Conservation (phyloP, 64 coral and sea anemone genomes). For the Montipora foliosa region DNA sequence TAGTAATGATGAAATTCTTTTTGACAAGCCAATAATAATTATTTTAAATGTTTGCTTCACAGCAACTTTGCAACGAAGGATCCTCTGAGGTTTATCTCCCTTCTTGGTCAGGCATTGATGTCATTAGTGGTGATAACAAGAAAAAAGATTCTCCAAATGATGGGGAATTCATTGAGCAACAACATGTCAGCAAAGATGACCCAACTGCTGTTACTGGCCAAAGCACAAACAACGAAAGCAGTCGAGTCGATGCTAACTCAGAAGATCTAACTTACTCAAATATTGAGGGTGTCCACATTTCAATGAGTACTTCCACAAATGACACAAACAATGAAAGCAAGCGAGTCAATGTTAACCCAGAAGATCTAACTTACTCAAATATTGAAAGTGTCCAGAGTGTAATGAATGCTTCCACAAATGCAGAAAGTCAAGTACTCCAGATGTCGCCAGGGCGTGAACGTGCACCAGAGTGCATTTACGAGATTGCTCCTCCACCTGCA, state of each 20-base stretch:
- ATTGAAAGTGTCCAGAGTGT: background rate
- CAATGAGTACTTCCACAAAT: background rate
- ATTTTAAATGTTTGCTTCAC: background rate
- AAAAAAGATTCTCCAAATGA: background rate
- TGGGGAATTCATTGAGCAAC: background rate
- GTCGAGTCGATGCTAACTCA: too few relatives aligned
- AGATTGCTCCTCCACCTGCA: background rate
- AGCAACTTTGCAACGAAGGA: constrained; percentile 78
- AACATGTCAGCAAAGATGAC: background rate
- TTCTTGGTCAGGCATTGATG: constrained; percentile 48
- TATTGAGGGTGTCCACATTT: background rate
- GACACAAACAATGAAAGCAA: background rate
- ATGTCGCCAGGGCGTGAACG: background rate
- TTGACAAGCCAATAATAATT: too few relatives aligned
- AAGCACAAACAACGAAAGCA: background rate
- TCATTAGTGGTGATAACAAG: background rate
- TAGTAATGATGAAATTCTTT: too few relatives aligned
- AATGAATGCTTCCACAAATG: background rate
- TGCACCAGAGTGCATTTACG: background rate
- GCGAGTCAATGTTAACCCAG: background rate
- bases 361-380: constrained; percentile 5
- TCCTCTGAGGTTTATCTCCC: constrained; percentile 36
- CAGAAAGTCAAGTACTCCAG: background rate
- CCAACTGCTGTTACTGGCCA: background rate
- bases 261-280: constrained; percentile 11